Evolutionary conservation across 2,113 vertebrate species (phyloP).

Genomic region (Chroicocephalus ridibundus): DNA sequence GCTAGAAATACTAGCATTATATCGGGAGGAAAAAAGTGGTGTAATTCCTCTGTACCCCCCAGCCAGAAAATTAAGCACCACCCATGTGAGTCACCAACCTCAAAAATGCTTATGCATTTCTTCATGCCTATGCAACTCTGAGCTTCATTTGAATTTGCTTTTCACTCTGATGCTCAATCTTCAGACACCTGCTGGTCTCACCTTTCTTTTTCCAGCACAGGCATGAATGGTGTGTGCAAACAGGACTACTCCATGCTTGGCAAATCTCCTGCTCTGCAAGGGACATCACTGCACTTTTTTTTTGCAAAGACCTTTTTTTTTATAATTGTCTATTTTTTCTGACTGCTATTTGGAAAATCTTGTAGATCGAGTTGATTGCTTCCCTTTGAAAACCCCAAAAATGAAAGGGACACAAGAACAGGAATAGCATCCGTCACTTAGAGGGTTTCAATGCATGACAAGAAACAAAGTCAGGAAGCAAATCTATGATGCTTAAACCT

Average conservation of each 20-base stretch:
- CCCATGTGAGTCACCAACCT: neutral
- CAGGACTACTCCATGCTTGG: neutral
- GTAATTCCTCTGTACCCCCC: neutral
- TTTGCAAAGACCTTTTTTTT: neutral
- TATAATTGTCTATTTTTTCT: neutral
- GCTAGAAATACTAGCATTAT: neutral
- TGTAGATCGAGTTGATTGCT: neutral
- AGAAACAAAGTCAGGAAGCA: neutral
- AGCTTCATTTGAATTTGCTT: neutral
- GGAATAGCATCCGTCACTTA: neutral
- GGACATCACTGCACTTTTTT: neutral
- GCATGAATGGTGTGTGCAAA: neutral
- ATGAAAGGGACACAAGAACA: neutral
- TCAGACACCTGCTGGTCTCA: neutral
- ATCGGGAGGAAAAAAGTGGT: neutral
- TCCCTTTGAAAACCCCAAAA: neutral
- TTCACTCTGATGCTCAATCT: neutral
- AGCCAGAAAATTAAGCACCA: neutral
- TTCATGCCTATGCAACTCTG: neutral
- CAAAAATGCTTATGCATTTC: neutral
- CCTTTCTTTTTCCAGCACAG: neutral
- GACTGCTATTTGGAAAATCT: neutral
- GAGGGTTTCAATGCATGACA: neutral
- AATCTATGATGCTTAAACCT: neutral
- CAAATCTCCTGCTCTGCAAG: neutral